Conservation (phyloP, 37 sponge, comb jelly and placozoan genomes). For the Lycopodina hypogea region DNA sequence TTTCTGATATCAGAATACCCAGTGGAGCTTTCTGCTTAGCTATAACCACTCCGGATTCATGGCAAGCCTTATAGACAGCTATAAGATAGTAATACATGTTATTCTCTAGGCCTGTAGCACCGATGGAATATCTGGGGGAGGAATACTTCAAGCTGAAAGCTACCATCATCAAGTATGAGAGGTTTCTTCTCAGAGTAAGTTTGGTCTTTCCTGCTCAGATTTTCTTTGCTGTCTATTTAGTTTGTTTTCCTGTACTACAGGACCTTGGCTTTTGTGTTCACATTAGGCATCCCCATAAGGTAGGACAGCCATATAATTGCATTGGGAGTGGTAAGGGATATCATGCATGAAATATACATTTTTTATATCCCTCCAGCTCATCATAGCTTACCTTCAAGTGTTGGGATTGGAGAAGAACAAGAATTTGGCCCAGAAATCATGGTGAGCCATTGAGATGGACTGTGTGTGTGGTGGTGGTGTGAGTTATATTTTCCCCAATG, state of each 20-base stretch:
- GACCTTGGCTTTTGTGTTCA: conserved; percentile 98
- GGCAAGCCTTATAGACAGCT: too few species aligned
- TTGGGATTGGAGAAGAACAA: conserved; percentile 72
- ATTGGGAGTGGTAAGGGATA: background rate
- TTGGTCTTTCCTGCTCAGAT: background rate
- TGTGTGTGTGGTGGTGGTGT: background rate
- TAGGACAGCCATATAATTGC: conserved; percentile 15
- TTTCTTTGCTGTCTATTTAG: background rate
- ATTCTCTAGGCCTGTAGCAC: conserved; percentile 51
- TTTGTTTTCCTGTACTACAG: conserved; percentile 18
- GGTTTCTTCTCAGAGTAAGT: conserved; percentile 81
- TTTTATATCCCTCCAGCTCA: conserved; percentile 38
- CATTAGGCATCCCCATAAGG: conserved; percentile 97
- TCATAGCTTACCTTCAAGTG: conserved; percentile 77
- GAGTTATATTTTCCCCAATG: background rate
- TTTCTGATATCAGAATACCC: too few species aligned
- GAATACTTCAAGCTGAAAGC: conserved; percentile 79
- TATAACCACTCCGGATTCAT: too few species aligned
- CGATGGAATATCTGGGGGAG: conserved; percentile 89
- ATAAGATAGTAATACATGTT: background rate
- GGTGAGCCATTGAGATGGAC: conserved; percentile 52
- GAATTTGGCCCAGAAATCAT: conserved; percentile 60
- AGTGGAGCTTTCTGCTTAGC: too few species aligned
- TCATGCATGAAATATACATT: background rate
- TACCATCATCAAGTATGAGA: conserved; percentile 84